Evolutionary conservation across 1,140 invertebrate species (phyloP).

Genomic region (Subanguina moxae): DNA sequence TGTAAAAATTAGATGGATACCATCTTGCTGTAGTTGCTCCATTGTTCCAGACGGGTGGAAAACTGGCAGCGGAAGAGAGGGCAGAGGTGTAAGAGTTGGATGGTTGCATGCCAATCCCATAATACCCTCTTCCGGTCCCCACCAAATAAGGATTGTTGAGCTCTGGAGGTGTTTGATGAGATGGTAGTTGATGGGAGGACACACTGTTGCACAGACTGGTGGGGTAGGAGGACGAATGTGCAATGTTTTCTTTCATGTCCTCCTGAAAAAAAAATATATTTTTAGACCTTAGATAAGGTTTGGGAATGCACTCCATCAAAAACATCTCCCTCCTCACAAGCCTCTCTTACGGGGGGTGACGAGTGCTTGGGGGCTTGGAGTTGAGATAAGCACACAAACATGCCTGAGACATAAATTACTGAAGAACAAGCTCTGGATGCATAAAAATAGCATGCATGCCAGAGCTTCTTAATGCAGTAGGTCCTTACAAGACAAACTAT

Average conservation of each 20-base stretch:
- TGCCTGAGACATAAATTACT: no score
- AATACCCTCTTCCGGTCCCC: neutral
- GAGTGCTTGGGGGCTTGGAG: no score
- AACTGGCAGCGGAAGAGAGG: constrained; percentile 49
- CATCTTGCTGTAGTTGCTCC: neutral
- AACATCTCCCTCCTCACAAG: no score
- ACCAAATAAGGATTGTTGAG: no score
- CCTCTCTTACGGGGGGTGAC: no score
- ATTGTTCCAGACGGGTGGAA: constrained; percentile 36
- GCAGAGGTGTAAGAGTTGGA: constrained; percentile 56
- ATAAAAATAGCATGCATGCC: no score
- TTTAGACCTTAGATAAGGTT: no score
- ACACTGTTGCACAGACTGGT: constrained; percentile 45
- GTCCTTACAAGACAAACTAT: no score
- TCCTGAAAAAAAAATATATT: constrained; percentile 51
- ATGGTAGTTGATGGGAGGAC: constrained; percentile 19
- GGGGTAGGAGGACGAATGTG: constrained; percentile 56
- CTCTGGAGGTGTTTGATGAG: neutral
- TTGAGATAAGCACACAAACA: no score
- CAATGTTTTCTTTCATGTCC: constrained; percentile 49
- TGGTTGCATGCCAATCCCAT: constrained; percentile 31
- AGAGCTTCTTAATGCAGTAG: no score
- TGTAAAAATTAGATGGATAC: neutral
- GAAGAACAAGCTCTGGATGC: no score
- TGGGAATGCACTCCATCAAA: no score